Percentiles rank a stretch among this genome's conserved stretches.
Evolutionary conservation across 2,797 vertebrate species (phyloP).

Genomic region (Gallinago nigripennis): DNA sequence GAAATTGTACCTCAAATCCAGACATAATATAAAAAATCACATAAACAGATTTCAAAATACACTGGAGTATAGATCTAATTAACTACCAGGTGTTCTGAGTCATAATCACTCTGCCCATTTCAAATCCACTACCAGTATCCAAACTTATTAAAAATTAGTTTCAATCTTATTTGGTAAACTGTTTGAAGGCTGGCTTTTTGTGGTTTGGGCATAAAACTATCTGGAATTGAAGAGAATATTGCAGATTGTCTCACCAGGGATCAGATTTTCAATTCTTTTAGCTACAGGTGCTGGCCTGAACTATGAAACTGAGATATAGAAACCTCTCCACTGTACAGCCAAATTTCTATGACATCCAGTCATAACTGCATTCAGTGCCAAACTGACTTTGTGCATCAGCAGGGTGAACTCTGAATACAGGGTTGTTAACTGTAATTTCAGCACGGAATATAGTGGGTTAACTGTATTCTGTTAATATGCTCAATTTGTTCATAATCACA

Average conservation of each 20-base stretch:
- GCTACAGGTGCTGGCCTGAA: not conserved
- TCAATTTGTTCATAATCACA: not conserved
- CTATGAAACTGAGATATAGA: not conserved
- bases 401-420: not conserved
- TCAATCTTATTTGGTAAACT: not conserved
- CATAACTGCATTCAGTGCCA: not conserved
- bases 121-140: not conserved
- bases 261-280: not conserved
- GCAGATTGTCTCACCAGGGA: not conserved
- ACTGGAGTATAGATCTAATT: not conserved
- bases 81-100: not conserved
- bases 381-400: not conserved
- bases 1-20: not conserved
- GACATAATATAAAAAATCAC: not conserved
- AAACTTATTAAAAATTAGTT: not conserved
- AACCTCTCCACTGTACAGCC: not conserved
- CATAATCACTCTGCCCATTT: not conserved
- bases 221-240: not conserved
- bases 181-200: not conserved
- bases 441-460: not conserved
- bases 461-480: not conserved
- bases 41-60: not conserved
- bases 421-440: conserved; percentile 1
- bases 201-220: not conserved
- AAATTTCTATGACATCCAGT: not conserved